phyloP scores from a whole-genome alignment of 2,888 invertebrate species.

The Trachelus troglodyta region DNA sequence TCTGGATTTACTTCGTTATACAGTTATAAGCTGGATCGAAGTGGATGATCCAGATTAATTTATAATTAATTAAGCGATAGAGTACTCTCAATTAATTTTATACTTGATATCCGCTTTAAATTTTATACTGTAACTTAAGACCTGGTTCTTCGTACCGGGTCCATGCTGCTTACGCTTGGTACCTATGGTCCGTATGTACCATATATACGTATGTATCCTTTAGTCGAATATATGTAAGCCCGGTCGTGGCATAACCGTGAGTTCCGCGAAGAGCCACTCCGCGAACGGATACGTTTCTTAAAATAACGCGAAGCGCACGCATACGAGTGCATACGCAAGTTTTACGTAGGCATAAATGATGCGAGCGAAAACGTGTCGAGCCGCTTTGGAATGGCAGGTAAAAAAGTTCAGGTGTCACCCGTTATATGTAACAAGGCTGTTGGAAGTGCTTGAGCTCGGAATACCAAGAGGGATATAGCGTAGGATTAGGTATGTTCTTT shows the following conservation, averaged over 20 bases:
- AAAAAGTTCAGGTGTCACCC: neutral
- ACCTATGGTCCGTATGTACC: neutral
- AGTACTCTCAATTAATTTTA: neutral
- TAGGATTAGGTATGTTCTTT: neutral
- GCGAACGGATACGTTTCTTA: slow-evolving; percentile 24
- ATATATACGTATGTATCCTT: too few relatives aligned
- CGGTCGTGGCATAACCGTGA: slow-evolving; percentile 3
- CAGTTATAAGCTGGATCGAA: neutral
- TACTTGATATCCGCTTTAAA: neutral
- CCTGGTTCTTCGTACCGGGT: neutral
- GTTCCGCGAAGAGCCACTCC: slow-evolving; percentile 17
- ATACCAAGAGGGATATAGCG: neutral
- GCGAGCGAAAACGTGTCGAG: neutral
- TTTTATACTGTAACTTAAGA: neutral
- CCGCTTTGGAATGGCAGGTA: neutral
- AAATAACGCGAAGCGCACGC: slow-evolving; percentile 27
- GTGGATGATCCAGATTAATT: neutral
- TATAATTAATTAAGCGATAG: neutral
- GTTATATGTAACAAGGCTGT: neutral
- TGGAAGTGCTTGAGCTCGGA: neutral
- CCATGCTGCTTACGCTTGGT: neutral
- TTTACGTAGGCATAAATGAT: neutral
- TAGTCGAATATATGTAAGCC: neutral
- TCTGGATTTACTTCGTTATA: neutral
- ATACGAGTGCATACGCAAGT: neutral